These are phyloP conservation scores for Nysson spinosus DNA, from an alignment of 2,888 invertebrate species.

Conservation along the genomic window DNA sequence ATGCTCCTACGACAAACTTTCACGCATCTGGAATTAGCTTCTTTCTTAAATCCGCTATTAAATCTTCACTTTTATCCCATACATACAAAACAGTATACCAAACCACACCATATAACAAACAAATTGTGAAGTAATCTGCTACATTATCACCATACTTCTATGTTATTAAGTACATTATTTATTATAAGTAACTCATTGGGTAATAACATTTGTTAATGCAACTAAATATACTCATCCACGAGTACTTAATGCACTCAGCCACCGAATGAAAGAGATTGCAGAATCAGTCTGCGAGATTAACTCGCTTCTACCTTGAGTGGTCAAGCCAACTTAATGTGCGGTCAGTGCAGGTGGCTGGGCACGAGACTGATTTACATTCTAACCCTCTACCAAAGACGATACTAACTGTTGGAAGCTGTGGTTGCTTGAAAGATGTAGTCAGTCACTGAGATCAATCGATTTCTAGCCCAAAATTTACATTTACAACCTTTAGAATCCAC, in stretches of 20 bases:
- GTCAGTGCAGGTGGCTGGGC: conserved; percentile 72
- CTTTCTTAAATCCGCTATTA: too few relatives aligned
- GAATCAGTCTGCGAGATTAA: conserved; percentile 44
- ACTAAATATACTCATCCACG: too few relatives aligned
- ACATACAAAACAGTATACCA: too few relatives aligned
- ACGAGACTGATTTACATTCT: conserved; percentile 76
- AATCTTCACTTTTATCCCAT: too few relatives aligned
- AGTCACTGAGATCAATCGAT: conserved; percentile 47
- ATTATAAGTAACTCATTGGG: too few relatives aligned
- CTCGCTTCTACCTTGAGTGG: conserved; percentile 59
- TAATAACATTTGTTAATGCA: too few relatives aligned
- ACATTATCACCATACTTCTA: too few relatives aligned
- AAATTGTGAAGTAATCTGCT: too few relatives aligned
- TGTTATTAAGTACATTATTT: too few relatives aligned
- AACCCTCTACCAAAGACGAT: conserved; percentile 66
- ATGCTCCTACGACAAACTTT: conserved; percentile 27
- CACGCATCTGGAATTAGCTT: neutral
- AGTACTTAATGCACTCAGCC: neutral
- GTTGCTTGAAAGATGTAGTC: conserved; percentile 72
- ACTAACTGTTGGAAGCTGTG: conserved; percentile 61
- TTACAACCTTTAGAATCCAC: too few relatives aligned
- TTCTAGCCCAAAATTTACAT: too few relatives aligned
- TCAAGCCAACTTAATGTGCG: conserved; percentile 75
- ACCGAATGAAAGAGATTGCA: conserved; percentile 18
- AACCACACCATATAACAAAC: too few relatives aligned